Base-by-base conservation (phyloP, 2,888 invertebrate species). In the Hyppa rectilinea region DNA sequence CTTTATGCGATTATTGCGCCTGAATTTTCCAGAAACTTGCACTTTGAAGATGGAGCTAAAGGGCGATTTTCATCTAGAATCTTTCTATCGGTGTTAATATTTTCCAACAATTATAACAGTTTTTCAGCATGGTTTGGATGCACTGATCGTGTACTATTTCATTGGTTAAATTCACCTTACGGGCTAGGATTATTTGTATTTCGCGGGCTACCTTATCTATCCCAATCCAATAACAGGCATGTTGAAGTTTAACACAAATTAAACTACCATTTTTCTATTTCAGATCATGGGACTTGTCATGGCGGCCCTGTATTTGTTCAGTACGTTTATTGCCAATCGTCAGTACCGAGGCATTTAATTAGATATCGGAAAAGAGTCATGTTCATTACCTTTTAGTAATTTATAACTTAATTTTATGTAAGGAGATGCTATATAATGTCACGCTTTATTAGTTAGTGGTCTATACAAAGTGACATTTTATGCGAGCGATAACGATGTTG, bases 211-310 rank as follows among this genome's bases (percentile, higher is more conserved):
- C 1, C 52, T 26, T n/a, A 29, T 4, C 10, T 36, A n/a, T 52
- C 12, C 9, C n/a, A 1, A 4, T 3, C 6, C 3, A 23, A 6
- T 23, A 40, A 34, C 14, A 61, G 4, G 26, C 45, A 17, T 34
- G 20, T 43, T 38, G 3, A 38, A 69, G 38, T 31, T 69, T 31
- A 26, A 58, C 14, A 17, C 20, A 49, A 65, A n/a, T 47, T 55
- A 49, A 65, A n/a, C 36, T 55, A 47, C 12, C 55, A 29, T 72
- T 64, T 68, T 59, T 74, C 80, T 88, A 87, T 97, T 97, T 80
- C 96, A 98, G 98, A 95, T 98, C 56, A 96, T 98, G 92, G 98
- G 98, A 20, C 91, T 98, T 23, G 96, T 98, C 26, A 97, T 98
- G 89, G 93, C 97, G 4, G 96, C 94, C 1, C 93, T 98, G 2